Evolutionary conservation across 2,113 vertebrate species (phyloP).

Genomic region (Trematomus loennbergii): DNA sequence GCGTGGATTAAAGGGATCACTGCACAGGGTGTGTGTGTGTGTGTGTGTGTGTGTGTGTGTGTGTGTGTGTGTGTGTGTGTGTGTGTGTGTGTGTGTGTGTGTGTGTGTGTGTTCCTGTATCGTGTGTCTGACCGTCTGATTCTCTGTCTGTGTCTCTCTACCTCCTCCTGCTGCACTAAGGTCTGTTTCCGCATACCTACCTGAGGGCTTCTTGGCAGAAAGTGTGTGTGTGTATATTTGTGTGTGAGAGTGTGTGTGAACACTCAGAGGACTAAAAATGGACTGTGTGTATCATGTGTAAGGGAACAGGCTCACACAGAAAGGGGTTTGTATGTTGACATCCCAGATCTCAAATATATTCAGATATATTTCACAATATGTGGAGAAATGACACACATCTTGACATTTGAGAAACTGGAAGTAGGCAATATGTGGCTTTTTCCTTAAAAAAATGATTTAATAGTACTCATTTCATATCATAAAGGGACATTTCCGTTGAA

Average conservation of each 20-base stretch:
- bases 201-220: constrained; percentile 63
- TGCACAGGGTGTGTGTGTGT: constrained; percentile 12
- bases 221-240: constrained; percentile 17
- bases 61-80: constrained; percentile 13
- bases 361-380: background rate
- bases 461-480: background rate
- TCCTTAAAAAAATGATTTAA: background rate
- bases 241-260: constrained; percentile 29
- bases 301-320: constrained; percentile 47
- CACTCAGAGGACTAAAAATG: constrained; percentile 35
- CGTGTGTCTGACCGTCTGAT: constrained; percentile 27
- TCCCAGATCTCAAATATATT: background rate
- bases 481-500: no score
- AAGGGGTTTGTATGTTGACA: constrained; percentile 33
- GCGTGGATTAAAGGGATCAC: constrained; percentile 61
- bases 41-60: constrained; percentile 9
- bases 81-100: constrained; percentile 11
- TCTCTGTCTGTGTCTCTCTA: constrained; percentile 17
- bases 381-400: background rate
- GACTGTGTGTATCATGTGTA: constrained; percentile 53
- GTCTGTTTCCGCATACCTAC: constrained; percentile 51
- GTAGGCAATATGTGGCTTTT: background rate
- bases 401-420: background rate
- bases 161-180: constrained; percentile 21
- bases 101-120: constrained; percentile 16